Percentiles rank a stretch among this genome's conserved stretches.
These are phyloP conservation scores for Diarsia mendica DNA, from an alignment of 2,888 invertebrate genomes.

Conservation along the genomic window DNA sequence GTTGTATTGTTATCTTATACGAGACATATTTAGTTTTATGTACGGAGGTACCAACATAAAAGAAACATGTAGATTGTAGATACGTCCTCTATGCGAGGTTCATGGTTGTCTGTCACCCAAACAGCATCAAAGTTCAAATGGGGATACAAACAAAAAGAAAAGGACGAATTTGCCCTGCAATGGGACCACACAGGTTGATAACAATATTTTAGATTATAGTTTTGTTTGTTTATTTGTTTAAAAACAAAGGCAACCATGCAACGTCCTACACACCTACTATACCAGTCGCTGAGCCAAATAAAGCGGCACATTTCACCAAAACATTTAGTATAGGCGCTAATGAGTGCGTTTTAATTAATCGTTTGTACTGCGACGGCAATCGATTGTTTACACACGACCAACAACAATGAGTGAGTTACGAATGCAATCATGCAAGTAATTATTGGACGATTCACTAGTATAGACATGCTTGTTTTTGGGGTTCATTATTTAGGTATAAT, in stretches of 20 bases:
- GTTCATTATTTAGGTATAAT: background rate
- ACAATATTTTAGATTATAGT: background rate
- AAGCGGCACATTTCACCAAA: conserved; percentile 20
- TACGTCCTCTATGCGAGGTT: background rate
- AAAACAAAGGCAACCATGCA: background rate
- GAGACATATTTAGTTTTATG: background rate
- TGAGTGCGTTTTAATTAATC: conserved; percentile 62
- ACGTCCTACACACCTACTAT: background rate
- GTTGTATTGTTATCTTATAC: no score
- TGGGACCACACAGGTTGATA: background rate
- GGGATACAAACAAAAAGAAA: background rate
- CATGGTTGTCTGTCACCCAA: background rate
- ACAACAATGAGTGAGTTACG: conserved; percentile 33
- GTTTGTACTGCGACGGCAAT: conserved; percentile 28
- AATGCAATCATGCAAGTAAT: conserved; percentile 43
- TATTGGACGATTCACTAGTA: conserved; percentile 21
- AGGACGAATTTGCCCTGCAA: background rate
- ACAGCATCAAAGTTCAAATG: background rate
- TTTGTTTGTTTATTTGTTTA: no score
- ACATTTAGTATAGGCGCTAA: conserved; percentile 36
- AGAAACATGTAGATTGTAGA: background rate
- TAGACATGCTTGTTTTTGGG: conserved; percentile 11
- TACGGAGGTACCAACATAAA: no score
- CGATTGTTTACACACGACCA: conserved; percentile 26
- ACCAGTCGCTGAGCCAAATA: background rate